Conservation (phyloP, 37 sponge, comb jelly and placozoan species). For the Beroe ovata region DNA sequence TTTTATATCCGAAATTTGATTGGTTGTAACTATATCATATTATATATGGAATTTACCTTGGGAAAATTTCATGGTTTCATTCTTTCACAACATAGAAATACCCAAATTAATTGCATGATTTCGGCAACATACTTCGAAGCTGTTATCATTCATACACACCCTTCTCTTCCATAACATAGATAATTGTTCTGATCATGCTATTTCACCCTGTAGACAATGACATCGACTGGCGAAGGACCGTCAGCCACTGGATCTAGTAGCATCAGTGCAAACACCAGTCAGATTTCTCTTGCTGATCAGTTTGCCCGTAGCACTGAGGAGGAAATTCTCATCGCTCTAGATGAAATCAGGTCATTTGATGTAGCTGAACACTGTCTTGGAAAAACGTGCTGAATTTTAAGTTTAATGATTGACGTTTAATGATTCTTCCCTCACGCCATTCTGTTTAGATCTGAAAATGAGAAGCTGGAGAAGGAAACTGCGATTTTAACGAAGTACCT, state of each 20-base stretch:
- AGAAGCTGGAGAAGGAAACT: constrained; percentile 74
- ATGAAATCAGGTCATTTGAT: constrained; percentile 48
- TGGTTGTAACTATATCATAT: no score
- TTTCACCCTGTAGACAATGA: constrained; percentile 43
- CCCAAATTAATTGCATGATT: no score
- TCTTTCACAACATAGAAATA: no score
- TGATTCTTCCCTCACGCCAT: not conserved
- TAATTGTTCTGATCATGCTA: no score
- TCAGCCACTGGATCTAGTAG: constrained; percentile 65
- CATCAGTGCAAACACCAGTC: constrained; percentile 67
- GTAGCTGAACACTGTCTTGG: no score
- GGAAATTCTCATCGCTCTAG: constrained; percentile 26
- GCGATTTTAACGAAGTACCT: constrained; percentile 83
- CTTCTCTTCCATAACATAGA: no score
- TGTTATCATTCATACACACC: no score
- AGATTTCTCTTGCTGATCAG: constrained; percentile 63
- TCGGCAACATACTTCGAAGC: no score
- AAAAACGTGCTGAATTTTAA: no score
- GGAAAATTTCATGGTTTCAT: no score
- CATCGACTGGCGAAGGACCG: constrained; percentile 62
- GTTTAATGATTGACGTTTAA: not conserved
- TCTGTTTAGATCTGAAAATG: constrained; percentile 71
- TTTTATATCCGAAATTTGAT: no score
- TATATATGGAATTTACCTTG: no score
- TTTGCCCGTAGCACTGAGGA: constrained; percentile 54